Base-by-base conservation (phyloP, 2,113 vertebrate genomes). In the Eonycteris spelaea region DNA sequence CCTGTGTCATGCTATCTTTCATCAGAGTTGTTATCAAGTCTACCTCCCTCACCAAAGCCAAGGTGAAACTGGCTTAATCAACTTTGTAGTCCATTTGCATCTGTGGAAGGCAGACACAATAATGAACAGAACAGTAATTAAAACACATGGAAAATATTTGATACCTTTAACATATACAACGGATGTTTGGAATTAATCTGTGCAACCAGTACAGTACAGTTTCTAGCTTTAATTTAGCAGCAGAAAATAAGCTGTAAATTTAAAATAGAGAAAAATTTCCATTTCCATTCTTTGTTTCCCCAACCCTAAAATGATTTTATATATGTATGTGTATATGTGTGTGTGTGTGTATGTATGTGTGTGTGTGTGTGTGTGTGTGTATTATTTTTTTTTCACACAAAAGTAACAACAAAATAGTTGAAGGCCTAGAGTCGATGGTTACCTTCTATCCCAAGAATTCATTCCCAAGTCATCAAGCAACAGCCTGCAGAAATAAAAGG, bases 371-470 rank as follows among this genome's bases (percentile, higher is more conserved):
- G 11, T 48, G 1, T 13, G 12, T 11, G 12, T 48, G 12, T 48
- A 13, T 48, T 45, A 9, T 45, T 6, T 45, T 6, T 45, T 9
- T 51, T 51, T 63, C 2, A 70, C 6, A 55, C 16, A 48, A 73
- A 83, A 82, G 57, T 33, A 79, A 53, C 1, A 19, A 53, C 35
- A 53, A 89, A 75, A 89, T 9, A 88, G 63, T 0, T 63, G 18
- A 53, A 94, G 14, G 55, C 59, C 43, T 70, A 74, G 10, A 15
- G 19, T 24, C 22, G 9, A 35, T 21, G 15, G 93, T 93, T 98
- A 99, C 99, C 99, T 99, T 98, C 99, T 99, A 3, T 99, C 99
- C 99, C 99, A 99, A 82, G 99, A 99, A 98, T 99, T 99, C 99
- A 99, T 99, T 86, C 99, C 99, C 94, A 99, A 98, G 97, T 99